Base-by-base conservation (phyloP, 2,797 vertebrate genomes). In the Leuciscus waleckii region DNA sequence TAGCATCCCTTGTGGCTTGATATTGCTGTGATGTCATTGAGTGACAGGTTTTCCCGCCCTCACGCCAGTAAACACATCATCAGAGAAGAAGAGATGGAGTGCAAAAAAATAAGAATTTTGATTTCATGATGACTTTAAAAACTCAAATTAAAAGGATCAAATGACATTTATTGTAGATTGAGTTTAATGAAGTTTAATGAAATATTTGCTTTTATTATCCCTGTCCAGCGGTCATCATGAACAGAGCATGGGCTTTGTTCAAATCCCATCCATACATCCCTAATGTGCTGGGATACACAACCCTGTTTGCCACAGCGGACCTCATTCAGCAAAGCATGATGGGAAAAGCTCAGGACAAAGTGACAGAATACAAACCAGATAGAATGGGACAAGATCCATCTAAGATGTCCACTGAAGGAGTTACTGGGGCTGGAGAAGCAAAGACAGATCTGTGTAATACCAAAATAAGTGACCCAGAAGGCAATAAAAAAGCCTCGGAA, bases 231-330 rank as follows among this genome's bases (percentile, higher is more conserved):
- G 49, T 54, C 81, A 92, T 56, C 74, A 96, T 96, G 95, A 92
- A 89, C 63, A 88, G 93, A 85, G 91, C 88, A 80, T 94, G 95
- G 94, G 84, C 90, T 63, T 83, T 87, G 56, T 93, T 96, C 82
- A 95, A 90, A 89, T 91, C 94, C 68, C 92, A 93, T 37, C 95
- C 96, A 0, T 96, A 95, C 92, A 84, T 95, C 84, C 89, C 92
- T 39, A 95, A 96, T 65, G 89, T 95, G n/a, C 83, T 93, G 61
- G 95, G 95, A 78, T 96, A 96, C 93, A 96, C 95, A 7, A 21
- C 92, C 0, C 90, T 96, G 85, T 96, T 96, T 4, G 94, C 95
- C 73, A 94, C 95, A 0, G 96, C 96, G 26, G 96, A 96, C 90
- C 87, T 96, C 41, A 94, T 96, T 71, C 96, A 96, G 88, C 95